These are phyloP conservation scores for Lindbergichthys nudifrons DNA, from an alignment of 2,797 vertebrate species.

Conservation along the genomic window DNA sequence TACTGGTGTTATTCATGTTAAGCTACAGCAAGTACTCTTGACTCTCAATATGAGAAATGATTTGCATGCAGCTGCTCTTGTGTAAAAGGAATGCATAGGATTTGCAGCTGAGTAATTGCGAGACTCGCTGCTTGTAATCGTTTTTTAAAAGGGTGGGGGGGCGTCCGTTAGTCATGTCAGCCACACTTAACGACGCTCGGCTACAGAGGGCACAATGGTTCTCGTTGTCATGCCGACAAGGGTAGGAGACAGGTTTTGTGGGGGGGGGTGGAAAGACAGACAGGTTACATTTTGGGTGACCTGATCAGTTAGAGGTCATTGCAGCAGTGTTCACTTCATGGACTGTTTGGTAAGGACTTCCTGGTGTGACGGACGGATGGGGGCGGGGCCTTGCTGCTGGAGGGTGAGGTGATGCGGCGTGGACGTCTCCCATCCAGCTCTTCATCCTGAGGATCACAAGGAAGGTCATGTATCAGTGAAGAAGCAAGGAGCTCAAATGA, in stretches of 20 bases:
- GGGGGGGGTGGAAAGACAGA: slow-evolving; percentile 26
- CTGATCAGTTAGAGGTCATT: slow-evolving; percentile 10
- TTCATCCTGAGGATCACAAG: slow-evolving; percentile 80
- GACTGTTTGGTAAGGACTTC: slow-evolving; percentile 43
- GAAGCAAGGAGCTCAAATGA: not conserved
- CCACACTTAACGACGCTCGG: slow-evolving; percentile 11
- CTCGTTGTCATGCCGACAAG: slow-evolving; percentile 10
- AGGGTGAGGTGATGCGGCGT: not conserved
- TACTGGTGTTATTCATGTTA: slow-evolving; percentile 27
- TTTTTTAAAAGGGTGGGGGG: not conserved
- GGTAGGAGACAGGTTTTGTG: slow-evolving; percentile 6
- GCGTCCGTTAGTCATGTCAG: slow-evolving; percentile 16
- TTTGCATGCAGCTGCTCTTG: slow-evolving; percentile 6
- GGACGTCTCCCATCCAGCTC: slow-evolving; percentile 60
- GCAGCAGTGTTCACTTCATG: slow-evolving; percentile 34
- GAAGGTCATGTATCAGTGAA: not conserved
- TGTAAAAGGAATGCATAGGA: slow-evolving; percentile 12
- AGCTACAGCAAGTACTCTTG: slow-evolving; percentile 12
- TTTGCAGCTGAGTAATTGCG: slow-evolving; percentile 5
- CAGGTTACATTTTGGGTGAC: slow-evolving; percentile 27
- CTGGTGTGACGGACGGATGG: slow-evolving; percentile 28
- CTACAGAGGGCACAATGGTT: slow-evolving; percentile 25
- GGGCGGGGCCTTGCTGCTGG: slow-evolving; percentile 31
- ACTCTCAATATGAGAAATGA: slow-evolving; percentile 67
- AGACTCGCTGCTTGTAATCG: not conserved